phyloP scores from a whole-genome alignment of 2,888 invertebrate genomes.

The Sialis lutaria region DNA sequence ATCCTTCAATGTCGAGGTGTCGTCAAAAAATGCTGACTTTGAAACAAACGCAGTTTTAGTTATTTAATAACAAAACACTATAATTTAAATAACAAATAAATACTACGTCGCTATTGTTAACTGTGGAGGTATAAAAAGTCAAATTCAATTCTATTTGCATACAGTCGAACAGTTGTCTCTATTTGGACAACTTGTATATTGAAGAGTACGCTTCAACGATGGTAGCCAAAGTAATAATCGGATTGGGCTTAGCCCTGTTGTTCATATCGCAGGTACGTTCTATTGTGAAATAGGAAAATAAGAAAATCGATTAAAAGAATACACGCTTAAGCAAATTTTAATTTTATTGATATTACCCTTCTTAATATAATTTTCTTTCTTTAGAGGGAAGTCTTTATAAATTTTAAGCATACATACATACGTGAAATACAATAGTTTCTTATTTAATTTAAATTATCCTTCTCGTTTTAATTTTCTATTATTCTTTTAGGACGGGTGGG shows the following conservation, averaged over 20 bases:
- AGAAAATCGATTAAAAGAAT: too few species aligned
- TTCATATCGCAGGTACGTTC: background rate
- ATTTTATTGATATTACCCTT: too few species aligned
- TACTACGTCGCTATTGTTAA: background rate
- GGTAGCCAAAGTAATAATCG: slow-evolving; percentile 2
- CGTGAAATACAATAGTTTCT: too few species aligned
- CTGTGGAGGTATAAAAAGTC: background rate
- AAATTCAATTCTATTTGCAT: background rate
- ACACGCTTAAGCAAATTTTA: too few species aligned
- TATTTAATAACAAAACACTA: background rate
- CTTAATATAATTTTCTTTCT: too few species aligned
- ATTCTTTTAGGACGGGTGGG: too few species aligned
- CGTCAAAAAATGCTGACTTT: background rate
- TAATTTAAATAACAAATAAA: background rate
- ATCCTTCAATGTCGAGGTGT: too few species aligned
- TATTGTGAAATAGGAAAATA: too few species aligned
- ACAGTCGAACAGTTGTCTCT: slow-evolving; percentile 1
- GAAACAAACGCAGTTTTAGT: background rate
- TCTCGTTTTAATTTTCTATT: too few species aligned
- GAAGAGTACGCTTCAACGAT: background rate
- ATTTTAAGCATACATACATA: too few species aligned
- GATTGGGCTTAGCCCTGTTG: slow-evolving; percentile 4
- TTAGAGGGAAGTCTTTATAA: too few species aligned
- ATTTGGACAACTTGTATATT: background rate
- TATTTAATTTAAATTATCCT: too few species aligned